Base-by-base conservation (phyloP, 2,797 vertebrate genomes). In the Acipenser oxyrinchus region DNA sequence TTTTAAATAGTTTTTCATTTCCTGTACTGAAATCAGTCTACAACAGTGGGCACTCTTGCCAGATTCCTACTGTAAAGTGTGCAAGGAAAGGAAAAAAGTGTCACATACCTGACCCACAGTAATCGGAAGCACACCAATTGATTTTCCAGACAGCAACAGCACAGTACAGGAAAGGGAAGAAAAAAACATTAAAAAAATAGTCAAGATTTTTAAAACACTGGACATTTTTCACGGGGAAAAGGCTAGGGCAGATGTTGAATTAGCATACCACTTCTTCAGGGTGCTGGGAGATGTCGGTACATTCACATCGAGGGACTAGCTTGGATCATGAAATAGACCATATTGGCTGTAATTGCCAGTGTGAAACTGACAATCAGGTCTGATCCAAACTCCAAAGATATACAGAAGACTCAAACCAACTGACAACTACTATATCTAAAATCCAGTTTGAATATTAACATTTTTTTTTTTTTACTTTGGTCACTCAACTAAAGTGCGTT, bases 41-140 rank as follows among this genome's bases (percentile, higher is more conserved):
- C 6, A 3, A 11, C 6, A 2, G 3, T 64, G 49, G 13, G 15
- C 37, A 51, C 12, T 8, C 51, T 7, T 7, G 6, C 51, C 51
- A 15, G 15, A 15, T 61, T 10, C 9, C 9, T 11, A 23, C 55
- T n/a, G 55, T 10, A 51, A 62, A 23, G 51, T 50, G 13, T n/a
- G 0, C 6, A 6, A 18, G 49, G 68, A 65, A 15, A 18, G 10
- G 2, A 59, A 7, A 62, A 48, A 66, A 10, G 52, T 55, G 37
- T 60, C 61, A 76, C 72, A 66, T 83, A 84, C 83, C 83, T 88
- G 80, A 74, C 61, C 60, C 69, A 66, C 57, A 53, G 50, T 57
- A 51, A 75, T 72, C 71, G 71, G 60, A 67, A 73, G 60, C 50
- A 6, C 59, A 70, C 37, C 63, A 57, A 73, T 71, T 51, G 72